Evolutionary conservation across 2,888 invertebrate species (phyloP).

Genomic region (Dysmachus trigonus): DNA sequence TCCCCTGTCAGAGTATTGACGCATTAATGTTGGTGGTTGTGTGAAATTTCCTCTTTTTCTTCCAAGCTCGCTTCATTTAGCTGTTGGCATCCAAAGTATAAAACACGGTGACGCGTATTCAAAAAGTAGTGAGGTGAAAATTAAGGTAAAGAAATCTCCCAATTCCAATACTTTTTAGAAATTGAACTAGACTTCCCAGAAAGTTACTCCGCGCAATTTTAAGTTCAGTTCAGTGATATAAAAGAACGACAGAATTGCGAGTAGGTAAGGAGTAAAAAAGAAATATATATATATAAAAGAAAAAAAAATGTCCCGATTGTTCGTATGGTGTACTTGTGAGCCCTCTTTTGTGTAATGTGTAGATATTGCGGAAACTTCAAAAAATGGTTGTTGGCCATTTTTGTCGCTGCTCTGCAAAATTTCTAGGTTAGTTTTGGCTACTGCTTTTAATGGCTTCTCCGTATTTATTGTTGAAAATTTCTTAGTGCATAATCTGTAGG

Average conservation of each 20-base stretch:
- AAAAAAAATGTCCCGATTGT: not conserved
- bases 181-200: constrained; percentile 1
- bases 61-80: constrained; percentile 53
- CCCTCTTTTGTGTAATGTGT: constrained; percentile 25
- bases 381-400: constrained; percentile 35
- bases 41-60: constrained; percentile 51
- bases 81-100: constrained; percentile 54
- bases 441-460: not conserved
- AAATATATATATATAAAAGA: too few species aligned
- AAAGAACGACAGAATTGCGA: constrained; percentile 4
- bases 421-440: constrained; percentile 7
- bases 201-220: not conserved
- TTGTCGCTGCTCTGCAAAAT: not conserved
- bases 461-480: not conserved
- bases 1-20: constrained; percentile 35
- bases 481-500: not conserved
- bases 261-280: constrained; percentile 10
- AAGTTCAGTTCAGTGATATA: not conserved
- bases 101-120: constrained; percentile 37
- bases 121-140: constrained; percentile 48
- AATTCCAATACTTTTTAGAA: not conserved
- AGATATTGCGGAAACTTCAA: constrained; percentile 25
- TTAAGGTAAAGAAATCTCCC: constrained; percentile 50
- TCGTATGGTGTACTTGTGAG: constrained; percentile 24
- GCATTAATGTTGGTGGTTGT: constrained; percentile 43